Conservation (phyloP, 2,113 vertebrate species). For the Hiodon alosoides region DNA sequence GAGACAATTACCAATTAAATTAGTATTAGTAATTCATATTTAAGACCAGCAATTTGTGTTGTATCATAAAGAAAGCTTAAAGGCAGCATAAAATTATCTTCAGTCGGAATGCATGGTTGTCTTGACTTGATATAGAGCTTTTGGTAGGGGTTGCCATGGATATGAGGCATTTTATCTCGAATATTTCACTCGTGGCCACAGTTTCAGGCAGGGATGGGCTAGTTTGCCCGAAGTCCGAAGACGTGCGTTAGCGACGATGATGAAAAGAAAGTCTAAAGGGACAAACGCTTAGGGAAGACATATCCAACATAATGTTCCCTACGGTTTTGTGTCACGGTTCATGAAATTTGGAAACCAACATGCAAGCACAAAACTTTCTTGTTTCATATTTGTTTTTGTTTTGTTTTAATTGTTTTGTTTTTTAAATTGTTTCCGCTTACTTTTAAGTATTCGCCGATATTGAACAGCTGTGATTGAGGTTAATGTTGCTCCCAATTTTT, state of each 20-base stretch:
- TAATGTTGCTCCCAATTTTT: too few species aligned
- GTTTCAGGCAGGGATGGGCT: neutral
- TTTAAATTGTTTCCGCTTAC: too few species aligned
- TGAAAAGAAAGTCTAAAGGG: neutral
- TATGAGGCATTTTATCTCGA: neutral
- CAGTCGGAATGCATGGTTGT: neutral
- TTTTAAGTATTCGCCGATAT: too few species aligned
- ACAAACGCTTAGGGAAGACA: neutral
- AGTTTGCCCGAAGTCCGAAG: neutral
- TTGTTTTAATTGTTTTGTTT: too few species aligned
- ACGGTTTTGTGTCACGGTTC: neutral
- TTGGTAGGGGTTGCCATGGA: constrained; percentile 9
- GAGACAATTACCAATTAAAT: neutral
- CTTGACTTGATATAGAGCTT: neutral
- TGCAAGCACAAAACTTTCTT: too few species aligned
- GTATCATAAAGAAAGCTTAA: neutral
- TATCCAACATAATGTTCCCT: neutral
- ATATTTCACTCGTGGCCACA: neutral
- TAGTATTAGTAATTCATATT: constrained; percentile 6
- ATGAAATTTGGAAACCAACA: neutral
- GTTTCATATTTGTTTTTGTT: too few species aligned
- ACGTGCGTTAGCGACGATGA: neutral
- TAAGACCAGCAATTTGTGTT: neutral
- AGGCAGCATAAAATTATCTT: neutral
- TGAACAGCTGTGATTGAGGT: too few species aligned